A percentile compares a stretch with the other conserved stretches of the same genome.
Evolutionary conservation across 2,797 vertebrate species (phyloP).

Genomic region (Pipistrellus pipistrellus): DNA sequence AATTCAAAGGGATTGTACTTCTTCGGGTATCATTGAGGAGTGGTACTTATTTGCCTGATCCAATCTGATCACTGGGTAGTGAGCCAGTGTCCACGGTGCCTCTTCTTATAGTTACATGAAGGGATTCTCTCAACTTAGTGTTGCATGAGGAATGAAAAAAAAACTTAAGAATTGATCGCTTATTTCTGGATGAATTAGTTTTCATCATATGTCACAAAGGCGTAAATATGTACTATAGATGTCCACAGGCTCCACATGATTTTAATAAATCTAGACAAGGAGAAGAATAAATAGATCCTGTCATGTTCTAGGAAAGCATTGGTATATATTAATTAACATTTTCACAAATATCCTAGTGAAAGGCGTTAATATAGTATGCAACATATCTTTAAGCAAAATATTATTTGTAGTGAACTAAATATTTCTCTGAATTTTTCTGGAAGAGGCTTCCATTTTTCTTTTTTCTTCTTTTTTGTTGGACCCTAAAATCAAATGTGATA

Average conservation of each 20-base stretch:
- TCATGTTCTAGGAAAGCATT: not conserved
- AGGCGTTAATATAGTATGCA: not conserved
- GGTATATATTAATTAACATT: not conserved
- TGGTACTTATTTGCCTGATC: not conserved
- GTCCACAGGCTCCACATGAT: not conserved
- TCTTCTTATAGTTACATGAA: not conserved
- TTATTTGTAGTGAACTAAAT: conserved; percentile 18
- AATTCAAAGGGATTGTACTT: not conserved
- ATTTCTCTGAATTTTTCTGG: not conserved
- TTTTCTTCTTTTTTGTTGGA: not conserved
- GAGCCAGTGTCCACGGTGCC: not conserved
- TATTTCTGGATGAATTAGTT: not conserved
- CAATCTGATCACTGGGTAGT: not conserved
- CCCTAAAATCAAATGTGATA: not conserved
- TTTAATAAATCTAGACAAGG: not conserved
- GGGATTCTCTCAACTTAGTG: not conserved
- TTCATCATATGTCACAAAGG: not conserved
- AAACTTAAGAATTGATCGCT: too few relatives aligned
- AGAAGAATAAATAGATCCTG: conserved; percentile 10
- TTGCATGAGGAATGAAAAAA: not conserved
- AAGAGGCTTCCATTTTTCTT: not conserved
- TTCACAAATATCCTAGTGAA: not conserved
- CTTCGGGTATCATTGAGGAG: not conserved
- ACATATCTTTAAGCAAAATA: not conserved
- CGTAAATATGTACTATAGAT: not conserved